These are phyloP conservation scores for Cebidichthys violaceus DNA, from an alignment of 2,113 vertebrate genomes.

Conservation along the genomic window DNA sequence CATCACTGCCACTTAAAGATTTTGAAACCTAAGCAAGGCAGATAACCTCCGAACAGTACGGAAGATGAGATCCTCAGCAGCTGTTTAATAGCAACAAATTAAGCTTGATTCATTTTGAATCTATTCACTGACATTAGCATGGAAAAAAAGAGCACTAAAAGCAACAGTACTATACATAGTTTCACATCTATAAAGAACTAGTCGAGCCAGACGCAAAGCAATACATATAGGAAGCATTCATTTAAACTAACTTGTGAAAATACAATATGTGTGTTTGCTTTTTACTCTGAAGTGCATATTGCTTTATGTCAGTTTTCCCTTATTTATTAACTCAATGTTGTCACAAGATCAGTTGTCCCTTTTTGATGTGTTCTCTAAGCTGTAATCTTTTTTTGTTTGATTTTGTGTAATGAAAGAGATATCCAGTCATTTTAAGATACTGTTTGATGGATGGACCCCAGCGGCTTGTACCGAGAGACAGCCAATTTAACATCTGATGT, in stretches of 20 bases:
- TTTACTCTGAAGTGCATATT: slow-evolving; percentile 19
- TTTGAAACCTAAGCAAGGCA: slow-evolving; percentile 8
- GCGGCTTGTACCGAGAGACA: slow-evolving; percentile 16
- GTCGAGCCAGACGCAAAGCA: not conserved
- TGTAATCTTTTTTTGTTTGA: slow-evolving; percentile 16
- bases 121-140: not conserved
- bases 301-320: not conserved
- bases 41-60: slow-evolving; percentile 16
- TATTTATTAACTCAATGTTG: slow-evolving; percentile 11
- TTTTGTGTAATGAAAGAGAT: slow-evolving; percentile 29
- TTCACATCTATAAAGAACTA: slow-evolving; percentile 3
- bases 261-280: not conserved
- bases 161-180: not conserved
- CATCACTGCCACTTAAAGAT: slow-evolving; percentile 12
- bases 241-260: not conserved
- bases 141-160: not conserved
- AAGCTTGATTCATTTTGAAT: slow-evolving; percentile 24
- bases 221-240: not conserved
- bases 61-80: slow-evolving; percentile 24
- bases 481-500: slow-evolving; percentile 63
- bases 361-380: not conserved
- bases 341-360: not conserved
- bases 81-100: slow-evolving; percentile 19
- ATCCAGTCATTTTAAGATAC: slow-evolving; percentile 49
- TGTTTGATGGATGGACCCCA: slow-evolving; percentile 49